Conservation (phyloP, 2,888 invertebrate genomes). For the Drosophila lacicola region DNA sequence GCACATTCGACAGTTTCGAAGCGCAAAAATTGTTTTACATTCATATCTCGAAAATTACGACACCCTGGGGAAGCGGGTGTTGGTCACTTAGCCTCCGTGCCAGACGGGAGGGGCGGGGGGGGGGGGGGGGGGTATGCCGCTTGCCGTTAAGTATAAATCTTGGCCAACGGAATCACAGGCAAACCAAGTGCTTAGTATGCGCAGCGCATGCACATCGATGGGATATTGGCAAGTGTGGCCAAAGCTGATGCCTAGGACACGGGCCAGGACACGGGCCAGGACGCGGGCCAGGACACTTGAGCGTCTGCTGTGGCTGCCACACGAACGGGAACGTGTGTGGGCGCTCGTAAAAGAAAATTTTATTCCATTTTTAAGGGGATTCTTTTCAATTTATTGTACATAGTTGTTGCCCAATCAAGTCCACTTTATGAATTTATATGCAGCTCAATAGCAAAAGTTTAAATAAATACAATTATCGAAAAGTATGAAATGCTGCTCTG, state of each 20-base stretch:
- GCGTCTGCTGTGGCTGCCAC: conserved; percentile 6
- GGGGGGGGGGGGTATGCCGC: not conserved
- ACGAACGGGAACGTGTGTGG: too few relatives aligned
- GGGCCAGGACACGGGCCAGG: conserved; percentile 2
- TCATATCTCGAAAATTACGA: conserved; percentile 85
- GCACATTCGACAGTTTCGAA: conserved; percentile 64
- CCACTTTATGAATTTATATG: conserved; percentile 56
- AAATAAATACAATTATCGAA: conserved; percentile 36
- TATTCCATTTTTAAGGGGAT: conserved; percentile 58
- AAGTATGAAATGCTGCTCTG: conserved; percentile 3
- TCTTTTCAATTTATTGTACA: conserved; percentile 69
- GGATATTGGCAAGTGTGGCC: conserved; percentile 56
- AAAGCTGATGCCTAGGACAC: conserved; percentile 17
- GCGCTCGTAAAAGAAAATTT: conserved; percentile 44
- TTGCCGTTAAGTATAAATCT: conserved; percentile 63
- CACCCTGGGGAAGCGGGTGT: conserved; percentile 82
- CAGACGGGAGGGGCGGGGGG: not conserved
- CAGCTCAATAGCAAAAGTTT: conserved; percentile 40
- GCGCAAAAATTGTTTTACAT: conserved; percentile 83
- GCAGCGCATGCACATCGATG: conserved; percentile 58
- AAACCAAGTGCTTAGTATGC: conserved; percentile 63
- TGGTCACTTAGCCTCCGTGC: conserved; percentile 62
- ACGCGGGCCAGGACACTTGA: conserved; percentile 4
- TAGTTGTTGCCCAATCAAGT: conserved; percentile 48
- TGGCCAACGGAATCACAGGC: conserved; percentile 46